Percentiles rank a stretch among this genome's conserved stretches.
These are phyloP conservation scores for Luperina nickerlii DNA, from an alignment of 2,888 invertebrate species.

Conservation along the genomic window DNA sequence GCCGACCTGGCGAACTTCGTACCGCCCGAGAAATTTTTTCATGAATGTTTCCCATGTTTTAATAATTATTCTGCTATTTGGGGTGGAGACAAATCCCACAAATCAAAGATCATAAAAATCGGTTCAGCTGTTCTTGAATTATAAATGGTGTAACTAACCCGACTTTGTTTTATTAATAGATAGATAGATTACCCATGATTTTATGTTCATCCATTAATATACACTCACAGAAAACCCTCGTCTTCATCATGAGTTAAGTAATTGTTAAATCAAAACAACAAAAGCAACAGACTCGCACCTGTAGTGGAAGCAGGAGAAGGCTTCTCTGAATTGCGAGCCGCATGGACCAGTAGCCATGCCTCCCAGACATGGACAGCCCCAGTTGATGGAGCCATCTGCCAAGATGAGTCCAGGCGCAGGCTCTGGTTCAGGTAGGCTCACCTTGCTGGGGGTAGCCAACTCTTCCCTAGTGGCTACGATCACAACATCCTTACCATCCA, in stretches of 20 bases:
- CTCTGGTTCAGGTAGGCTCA: conserved; percentile 93
- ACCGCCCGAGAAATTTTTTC: too few species aligned
- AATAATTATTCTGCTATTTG: too few species aligned
- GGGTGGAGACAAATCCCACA: too few species aligned
- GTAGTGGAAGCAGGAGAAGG: conserved; percentile 98
- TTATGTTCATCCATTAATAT: neutral
- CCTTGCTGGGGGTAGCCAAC: conserved; percentile 93
- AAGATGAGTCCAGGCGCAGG: conserved; percentile 95
- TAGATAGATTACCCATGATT: neutral
- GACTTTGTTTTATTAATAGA: too few species aligned
- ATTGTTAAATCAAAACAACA: conserved; percentile 4
- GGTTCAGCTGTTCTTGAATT: too few species aligned
- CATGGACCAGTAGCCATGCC: conserved; percentile 99
- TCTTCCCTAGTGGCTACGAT: conserved; percentile 95
- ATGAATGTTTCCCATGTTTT: too few species aligned
- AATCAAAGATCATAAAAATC: too few species aligned
- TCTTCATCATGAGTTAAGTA: neutral
- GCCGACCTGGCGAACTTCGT: too few species aligned
- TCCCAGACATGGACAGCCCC: conserved; percentile 99
- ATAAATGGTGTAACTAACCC: too few species aligned
- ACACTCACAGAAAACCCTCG: neutral
- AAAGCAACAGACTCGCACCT: conserved; percentile 80
- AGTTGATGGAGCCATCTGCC: conserved; percentile 97
- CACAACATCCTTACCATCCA: conserved; percentile 93
- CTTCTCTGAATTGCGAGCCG: conserved; percentile 97